Base-by-base conservation (phyloP, 1,140 invertebrate genomes). In the Trachymyrmex septentrionalis region DNA sequence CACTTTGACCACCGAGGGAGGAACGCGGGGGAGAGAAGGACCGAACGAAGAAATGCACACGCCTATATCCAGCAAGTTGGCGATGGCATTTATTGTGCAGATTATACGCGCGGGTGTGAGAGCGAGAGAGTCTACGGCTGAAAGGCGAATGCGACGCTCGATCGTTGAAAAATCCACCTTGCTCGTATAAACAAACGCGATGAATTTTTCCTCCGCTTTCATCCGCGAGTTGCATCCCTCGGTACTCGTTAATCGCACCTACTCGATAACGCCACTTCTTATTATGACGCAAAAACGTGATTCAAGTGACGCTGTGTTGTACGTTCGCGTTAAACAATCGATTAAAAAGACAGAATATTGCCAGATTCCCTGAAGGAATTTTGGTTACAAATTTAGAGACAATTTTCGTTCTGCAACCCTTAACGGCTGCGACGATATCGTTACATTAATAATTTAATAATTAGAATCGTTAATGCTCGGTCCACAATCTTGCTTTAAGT, bases 1-100 rank as follows among this genome's bases (percentile, higher is more conserved):
- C 88, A 90, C 66, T 87, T 77, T 89, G 78, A 71, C 53, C 77
- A 81, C 19, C 67, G 30, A 48, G 12, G 14, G 48, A 21, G 55
- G n/a, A 57, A 21, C 10, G 9, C 7, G 48, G 14, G n/a, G n/a
- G 10, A 38, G 21, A 30, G 53, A 73, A 61, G 53, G 38, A 21
- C 19, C 38, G 24, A 38, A 55, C 16, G 24, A 12, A 53, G 38
- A 77, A 61, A 72, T 44, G 66, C 55, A 34, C 53, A 27, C 67
- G 24, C 34, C 81, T 55, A 34, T 73, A 64, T 50, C 27, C 44
- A 71, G 21, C 59, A 44, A 86, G 50, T 27, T 27, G 48, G 53
- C 38, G 16, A 61, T 75, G 69, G 69, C 67, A 38, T 34, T 80
- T 80, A 67, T 86, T 67, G 55, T 55, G 50, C 55, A 80, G 66